phyloP scores from a whole-genome alignment of 2,113 vertebrate species.

The Jaculus jaculus region DNA sequence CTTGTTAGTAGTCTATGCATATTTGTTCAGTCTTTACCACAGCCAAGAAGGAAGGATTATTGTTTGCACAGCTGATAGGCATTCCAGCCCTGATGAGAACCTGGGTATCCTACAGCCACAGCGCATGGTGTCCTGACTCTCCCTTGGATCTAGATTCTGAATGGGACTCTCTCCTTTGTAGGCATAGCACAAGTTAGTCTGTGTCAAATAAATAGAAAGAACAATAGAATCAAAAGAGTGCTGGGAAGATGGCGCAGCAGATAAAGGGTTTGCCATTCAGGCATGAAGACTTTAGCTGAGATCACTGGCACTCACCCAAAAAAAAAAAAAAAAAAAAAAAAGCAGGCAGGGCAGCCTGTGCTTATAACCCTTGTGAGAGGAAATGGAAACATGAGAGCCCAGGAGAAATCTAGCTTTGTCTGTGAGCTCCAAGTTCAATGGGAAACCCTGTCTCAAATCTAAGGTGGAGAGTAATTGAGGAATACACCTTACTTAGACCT shows the following conservation, averaged over 20 bases:
- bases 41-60: neutral
- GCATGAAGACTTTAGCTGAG: too few relatives aligned
- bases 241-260: too few relatives aligned
- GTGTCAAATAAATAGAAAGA: neutral
- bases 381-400: too few relatives aligned
- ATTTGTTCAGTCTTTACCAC: neutral
- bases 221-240: neutral
- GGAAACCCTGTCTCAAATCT: too few relatives aligned
- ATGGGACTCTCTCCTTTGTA: neutral
- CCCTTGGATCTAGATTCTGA: neutral
- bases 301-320: too few relatives aligned
- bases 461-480: too few relatives aligned
- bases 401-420: too few relatives aligned
- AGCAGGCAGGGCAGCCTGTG: too few relatives aligned
- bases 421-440: too few relatives aligned
- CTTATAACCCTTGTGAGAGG: too few relatives aligned
- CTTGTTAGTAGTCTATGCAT: neutral
- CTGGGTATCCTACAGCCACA: neutral
- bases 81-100: neutral
- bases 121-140: neutral
- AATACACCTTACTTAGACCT: too few relatives aligned
- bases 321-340: too few relatives aligned
- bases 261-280: neutral
- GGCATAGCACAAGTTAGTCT: neutral
- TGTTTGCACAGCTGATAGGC: neutral